Evolutionary conservation across 2,113 vertebrate genomes (phyloP).

Genomic region (Chascanopsetta lugubris): DNA sequence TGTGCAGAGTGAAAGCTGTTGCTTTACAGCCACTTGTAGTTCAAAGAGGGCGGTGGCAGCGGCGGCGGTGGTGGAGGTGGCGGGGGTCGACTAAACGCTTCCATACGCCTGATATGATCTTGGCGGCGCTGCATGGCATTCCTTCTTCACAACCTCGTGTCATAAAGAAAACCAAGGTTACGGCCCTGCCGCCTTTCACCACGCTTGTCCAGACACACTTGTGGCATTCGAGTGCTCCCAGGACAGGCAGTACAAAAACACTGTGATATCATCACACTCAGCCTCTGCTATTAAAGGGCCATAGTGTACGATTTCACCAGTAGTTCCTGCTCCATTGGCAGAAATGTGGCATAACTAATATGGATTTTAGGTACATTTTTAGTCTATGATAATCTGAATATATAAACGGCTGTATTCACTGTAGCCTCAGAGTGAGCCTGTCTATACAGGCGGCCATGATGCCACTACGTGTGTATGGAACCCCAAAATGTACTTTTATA

Average conservation of each 20-base stretch:
- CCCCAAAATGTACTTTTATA: no score
- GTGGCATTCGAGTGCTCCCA: conserved; percentile 23
- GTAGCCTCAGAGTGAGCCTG: no score
- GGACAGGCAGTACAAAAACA: not conserved
- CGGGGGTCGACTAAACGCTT: conserved; percentile 66
- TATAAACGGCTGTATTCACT: no score
- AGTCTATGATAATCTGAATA: no score
- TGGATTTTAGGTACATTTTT: conserved; percentile 1
- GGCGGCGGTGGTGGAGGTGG: no score
- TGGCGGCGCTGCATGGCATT: conserved; percentile 18
- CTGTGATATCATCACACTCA: no score
- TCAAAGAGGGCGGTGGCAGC: conserved; percentile 62
- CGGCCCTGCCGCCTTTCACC: conserved; percentile 46
- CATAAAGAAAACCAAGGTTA: conserved; percentile 40
- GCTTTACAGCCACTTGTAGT: conserved; percentile 54
- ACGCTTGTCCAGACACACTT: conserved; percentile 28
- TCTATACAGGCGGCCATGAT: no score
- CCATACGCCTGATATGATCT: conserved; percentile 73
- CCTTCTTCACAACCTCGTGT: conserved; percentile 49
- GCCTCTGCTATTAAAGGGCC: no score
- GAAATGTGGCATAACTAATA: no score
- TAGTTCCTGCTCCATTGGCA: no score
- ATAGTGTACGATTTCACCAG: no score
- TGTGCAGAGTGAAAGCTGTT: conserved; percentile 50
- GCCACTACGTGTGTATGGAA: no score